Conservation (phyloP, 2,113 vertebrate genomes). For the Myanophis thanlyinensis region DNA sequence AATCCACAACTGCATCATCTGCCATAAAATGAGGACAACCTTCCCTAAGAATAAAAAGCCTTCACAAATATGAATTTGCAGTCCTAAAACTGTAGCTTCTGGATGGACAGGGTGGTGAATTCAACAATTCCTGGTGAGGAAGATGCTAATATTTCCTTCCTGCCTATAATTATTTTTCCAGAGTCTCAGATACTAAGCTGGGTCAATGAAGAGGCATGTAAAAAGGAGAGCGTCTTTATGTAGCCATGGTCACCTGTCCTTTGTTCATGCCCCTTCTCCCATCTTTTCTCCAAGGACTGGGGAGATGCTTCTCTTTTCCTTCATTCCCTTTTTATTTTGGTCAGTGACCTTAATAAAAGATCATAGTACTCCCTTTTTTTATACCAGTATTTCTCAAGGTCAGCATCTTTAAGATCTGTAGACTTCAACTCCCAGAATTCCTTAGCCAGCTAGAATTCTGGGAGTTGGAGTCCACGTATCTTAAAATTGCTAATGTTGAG, state of each 20-base stretch:
- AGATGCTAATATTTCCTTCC: background rate
- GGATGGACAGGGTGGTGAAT: background rate
- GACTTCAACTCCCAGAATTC: background rate
- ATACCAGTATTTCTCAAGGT: background rate
- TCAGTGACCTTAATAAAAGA: background rate
- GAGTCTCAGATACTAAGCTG: background rate
- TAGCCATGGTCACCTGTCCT: background rate
- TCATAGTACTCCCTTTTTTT: background rate
- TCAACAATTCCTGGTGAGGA: background rate
- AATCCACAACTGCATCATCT: background rate
- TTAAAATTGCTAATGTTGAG: background rate
- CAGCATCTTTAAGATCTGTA: background rate
- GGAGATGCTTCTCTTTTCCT: background rate
- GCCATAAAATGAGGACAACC: background rate
- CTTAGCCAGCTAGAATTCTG: background rate
- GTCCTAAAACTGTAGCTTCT: background rate
- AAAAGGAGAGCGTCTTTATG: background rate
- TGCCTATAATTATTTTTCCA: background rate
- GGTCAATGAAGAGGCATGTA: background rate
- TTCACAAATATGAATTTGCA: background rate
- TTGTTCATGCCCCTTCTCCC: background rate
- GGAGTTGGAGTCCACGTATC: background rate
- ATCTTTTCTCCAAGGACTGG: background rate
- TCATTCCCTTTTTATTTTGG: background rate
- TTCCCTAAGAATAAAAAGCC: background rate